These are phyloP conservation scores for Charaxes varanes DNA, from an alignment of 1,140 invertebrate genomes.

Conservation along the genomic window DNA sequence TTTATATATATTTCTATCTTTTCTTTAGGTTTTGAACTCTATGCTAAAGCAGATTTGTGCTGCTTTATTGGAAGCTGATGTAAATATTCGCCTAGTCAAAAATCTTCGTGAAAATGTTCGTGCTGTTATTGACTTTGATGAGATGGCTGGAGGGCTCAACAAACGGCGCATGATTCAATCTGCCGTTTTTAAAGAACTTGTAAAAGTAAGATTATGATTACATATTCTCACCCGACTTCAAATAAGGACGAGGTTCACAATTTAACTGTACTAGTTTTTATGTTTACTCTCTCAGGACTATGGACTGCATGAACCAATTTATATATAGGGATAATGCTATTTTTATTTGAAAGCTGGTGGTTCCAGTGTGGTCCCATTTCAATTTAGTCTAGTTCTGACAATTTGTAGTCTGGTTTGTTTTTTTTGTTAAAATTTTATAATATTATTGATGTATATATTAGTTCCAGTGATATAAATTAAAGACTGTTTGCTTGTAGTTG, in stretches of 20 bases:
- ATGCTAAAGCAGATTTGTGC: constrained; percentile 99
- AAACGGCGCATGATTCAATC: constrained; percentile 99
- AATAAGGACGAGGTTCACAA: too few species aligned
- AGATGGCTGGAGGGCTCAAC: constrained; percentile 99
- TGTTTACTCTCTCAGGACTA: not conserved
- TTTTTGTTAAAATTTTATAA: too few species aligned
- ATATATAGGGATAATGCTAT: too few species aligned
- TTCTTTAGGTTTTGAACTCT: constrained; percentile 92
- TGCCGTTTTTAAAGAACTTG: constrained; percentile 98
- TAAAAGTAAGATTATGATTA: constrained; percentile 81
- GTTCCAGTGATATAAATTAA: too few species aligned
- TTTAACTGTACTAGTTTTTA: not conserved
- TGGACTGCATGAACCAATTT: too few species aligned
- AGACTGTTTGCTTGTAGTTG: too few species aligned
- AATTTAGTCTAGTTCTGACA: too few species aligned
- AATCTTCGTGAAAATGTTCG: constrained; percentile 98
- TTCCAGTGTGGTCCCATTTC: too few species aligned
- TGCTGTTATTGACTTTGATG: constrained; percentile 98
- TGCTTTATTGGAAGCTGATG: constrained; percentile 98
- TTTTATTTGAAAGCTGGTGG: too few species aligned
- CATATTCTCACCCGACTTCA: not conserved
- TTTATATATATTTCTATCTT: not conserved
- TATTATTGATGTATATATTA: too few species aligned
- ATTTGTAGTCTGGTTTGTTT: too few species aligned
- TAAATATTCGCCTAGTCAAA: constrained; percentile 98